Evolutionary conservation across 2,888 invertebrate genomes (phyloP), one percentile per base, ranked within the genome.

Genomic region (Ecliptopera silaceata): DNA sequence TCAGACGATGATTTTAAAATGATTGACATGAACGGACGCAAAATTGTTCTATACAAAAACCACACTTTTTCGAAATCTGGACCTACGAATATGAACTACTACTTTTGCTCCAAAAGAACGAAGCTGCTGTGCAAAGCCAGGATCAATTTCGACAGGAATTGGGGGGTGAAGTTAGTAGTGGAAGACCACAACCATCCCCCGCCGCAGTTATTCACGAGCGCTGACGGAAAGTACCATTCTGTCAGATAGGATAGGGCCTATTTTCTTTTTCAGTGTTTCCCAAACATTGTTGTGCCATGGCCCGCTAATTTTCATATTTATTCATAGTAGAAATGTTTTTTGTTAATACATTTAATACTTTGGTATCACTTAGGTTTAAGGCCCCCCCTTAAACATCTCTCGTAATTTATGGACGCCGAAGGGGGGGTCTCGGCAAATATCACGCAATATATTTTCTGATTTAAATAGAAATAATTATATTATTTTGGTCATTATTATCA

Each of bases 41-140:
- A 59, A 0, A 47, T 70, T 10, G 5, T 70, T 1, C 34, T 69
- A 4, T 69, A 60, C 45, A 44, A 63, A 18, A 36, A 62, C 0
- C 44, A 64, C 31, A 68, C 69, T 1, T 72, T 51, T 43, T 70
- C 68, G 0, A 65, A 64, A 29, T 48, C 47, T 0, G 63, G 63
- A 0, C 50, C 49, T 0, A 11, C 41, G 1, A 26, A 29, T 8
- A 56, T 41, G 39, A 31, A 52, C 2, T 63, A 59, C 44, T 64
- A 58, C 26, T 71, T 65, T 15, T 68, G 68, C 50, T 65, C 68
- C 5, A 63, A 59, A 42, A 60, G 57, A 47, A 29, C 36, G 3
- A 61, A 55, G 0, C 51, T 61, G 10, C 45, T 52, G 0, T 72
- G 72, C 26, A 59, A 50, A 3, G 72, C 72, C 1, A 69, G 56